phyloP scores from a whole-genome alignment of 1,140 invertebrate genomes.

The Caenorhabditis briggsae region DNA sequence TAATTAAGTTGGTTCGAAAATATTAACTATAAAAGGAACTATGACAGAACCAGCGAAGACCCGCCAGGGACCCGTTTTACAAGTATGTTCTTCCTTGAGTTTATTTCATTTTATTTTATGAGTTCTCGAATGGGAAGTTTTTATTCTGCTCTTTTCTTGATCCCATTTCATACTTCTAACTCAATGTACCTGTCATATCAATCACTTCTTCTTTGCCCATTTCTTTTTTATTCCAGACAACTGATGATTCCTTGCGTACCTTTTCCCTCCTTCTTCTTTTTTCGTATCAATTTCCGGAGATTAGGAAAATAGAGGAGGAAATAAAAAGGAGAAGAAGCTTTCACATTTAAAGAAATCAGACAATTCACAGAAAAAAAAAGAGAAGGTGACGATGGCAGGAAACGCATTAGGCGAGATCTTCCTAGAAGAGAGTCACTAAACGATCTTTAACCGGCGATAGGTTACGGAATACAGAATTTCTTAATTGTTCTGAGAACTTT shows the following conservation, averaged over 20 bases:
- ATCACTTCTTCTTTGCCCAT: background rate
- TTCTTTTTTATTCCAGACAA: background rate
- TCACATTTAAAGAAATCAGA: background rate
- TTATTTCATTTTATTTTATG: too few species aligned
- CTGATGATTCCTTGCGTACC: background rate
- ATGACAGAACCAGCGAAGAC: too few species aligned
- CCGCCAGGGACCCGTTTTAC: too few species aligned
- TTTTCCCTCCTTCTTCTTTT: background rate
- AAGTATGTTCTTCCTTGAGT: too few species aligned
- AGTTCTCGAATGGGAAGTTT: too few species aligned
- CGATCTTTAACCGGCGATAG: too few species aligned
- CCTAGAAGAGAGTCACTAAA: background rate
- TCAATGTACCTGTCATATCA: too few species aligned
- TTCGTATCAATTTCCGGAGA: conserved; percentile 25
- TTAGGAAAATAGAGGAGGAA: background rate
- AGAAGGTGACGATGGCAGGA: background rate
- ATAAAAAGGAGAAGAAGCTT: background rate
- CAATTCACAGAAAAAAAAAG: background rate
- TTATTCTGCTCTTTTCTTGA: too few species aligned
- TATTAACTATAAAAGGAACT: too few species aligned
- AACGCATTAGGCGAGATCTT: conserved; percentile 8
- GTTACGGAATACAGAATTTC: background rate
- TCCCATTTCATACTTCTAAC: too few species aligned
- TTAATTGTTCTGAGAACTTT: background rate
- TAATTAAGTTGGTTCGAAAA: too few species aligned